Conservation (phyloP, 2,888 invertebrate species). For the Hypsopygia costalis region DNA sequence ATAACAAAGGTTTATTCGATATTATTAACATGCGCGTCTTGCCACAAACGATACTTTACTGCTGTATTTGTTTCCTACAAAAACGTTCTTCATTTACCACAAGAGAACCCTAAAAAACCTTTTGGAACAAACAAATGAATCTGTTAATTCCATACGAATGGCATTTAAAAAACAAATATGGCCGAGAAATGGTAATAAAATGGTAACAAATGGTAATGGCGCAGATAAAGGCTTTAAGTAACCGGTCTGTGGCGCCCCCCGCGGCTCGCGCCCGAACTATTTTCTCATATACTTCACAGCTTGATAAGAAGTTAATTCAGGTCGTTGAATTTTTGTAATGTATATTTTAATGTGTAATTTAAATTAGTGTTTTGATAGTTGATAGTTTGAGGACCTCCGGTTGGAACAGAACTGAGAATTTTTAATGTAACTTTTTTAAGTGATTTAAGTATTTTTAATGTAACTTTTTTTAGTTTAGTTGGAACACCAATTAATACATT, state of each 20-base stretch:
- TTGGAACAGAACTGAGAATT: not conserved
- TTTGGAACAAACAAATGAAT: conserved; percentile 13
- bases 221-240: conserved; percentile 9
- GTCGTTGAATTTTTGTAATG: not conserved
- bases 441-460: no score
- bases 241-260: conserved; percentile 16
- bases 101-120: not conserved
- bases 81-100: no score
- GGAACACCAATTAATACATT: no score
- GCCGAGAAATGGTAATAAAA: conserved; percentile 20
- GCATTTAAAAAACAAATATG: conserved; percentile 12
- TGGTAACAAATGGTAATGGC: conserved; percentile 21
- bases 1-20: no score
- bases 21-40: no score
- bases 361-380: not conserved
- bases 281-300: conserved; percentile 9
- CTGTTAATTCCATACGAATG: conserved; percentile 11
- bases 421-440: no score
- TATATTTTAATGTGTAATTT: not conserved
- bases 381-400: not conserved
- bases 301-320: not conserved
- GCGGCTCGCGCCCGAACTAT: conserved; percentile 15
- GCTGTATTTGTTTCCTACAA: no score
- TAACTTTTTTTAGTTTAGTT: no score
- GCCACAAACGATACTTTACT: no score